Percentiles rank a stretch among this genome's conserved stretches.
Conservation (phyloP, 2,888 invertebrate species). For the Yponomeuta cagnagella region DNA sequence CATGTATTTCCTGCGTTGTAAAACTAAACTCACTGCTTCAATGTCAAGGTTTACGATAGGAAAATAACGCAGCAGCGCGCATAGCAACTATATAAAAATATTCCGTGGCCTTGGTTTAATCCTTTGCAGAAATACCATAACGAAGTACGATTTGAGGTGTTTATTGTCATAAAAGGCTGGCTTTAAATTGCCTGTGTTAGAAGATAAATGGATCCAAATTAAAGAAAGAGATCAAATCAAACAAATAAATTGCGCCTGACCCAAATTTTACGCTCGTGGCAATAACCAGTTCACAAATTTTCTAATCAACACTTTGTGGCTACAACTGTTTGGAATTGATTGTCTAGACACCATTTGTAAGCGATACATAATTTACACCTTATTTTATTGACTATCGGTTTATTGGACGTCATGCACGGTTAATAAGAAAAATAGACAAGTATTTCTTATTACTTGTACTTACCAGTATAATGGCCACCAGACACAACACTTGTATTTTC, state of each 20-base stretch:
- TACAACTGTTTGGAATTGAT: constrained; percentile 49
- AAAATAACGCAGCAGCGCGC: constrained; percentile 35
- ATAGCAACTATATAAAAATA: constrained; percentile 32
- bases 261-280: constrained; percentile 33
- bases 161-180: too few relatives aligned
- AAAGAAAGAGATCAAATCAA: constrained; percentile 24
- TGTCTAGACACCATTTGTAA: constrained; percentile 58
- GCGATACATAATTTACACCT: constrained; percentile 24
- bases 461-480: not conserved
- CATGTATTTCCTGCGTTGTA: constrained; percentile 51
- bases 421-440: not conserved
- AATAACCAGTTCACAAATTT: constrained; percentile 28
- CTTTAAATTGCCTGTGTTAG: not conserved
- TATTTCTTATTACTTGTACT: not conserved
- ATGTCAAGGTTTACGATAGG: constrained; percentile 64
- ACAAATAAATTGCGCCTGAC: constrained; percentile 32
- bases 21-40: constrained; percentile 61
- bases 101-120: not conserved
- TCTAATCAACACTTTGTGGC: constrained; percentile 47
- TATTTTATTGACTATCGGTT: constrained; percentile 10
- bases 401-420: not conserved
- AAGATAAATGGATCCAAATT: not conserved
- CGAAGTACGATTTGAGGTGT: too few relatives aligned
- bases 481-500: constrained; percentile 19
- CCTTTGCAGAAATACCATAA: too few relatives aligned